Base-by-base conservation (phyloP, 2,797 vertebrate species). In the Lophotriccus pileatus region DNA sequence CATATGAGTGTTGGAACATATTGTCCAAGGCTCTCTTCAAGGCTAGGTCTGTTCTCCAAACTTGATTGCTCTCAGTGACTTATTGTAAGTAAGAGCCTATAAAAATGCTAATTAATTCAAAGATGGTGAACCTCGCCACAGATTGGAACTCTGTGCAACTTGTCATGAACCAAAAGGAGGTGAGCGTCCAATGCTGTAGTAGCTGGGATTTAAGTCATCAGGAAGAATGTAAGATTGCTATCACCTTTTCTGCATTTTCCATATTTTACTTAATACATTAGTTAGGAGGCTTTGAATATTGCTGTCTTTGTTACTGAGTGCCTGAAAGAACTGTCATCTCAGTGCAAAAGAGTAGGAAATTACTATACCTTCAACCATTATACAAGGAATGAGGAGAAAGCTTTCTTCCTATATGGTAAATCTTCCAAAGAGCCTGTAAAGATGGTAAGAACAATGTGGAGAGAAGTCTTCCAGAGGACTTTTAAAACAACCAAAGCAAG, bases 71-170 rank as follows among this genome's bases (percentile, higher is more conserved):
- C 1, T 66, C 34, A 58, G 14, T 73, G 50, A 58, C 1, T 39
- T 25, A 44, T 25, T 53, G 17, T 32, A 12, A 75, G 21, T 8
- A 76, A 64, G 53, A 70, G 25, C 4, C 7, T 72, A 8, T 2
- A 52, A 69, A 79, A 73, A 14, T 34, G 9, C 14, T 60, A 52
- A 27, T 14, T 36, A 70, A 52, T 69, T 50, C 44, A 49, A 25
- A 89, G 19, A 8, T 60, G 21, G 9, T 37, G 50, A 82, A 44
- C 14, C 19, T 68, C 14, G 32, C 12, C 21, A 37, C 14, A 56
- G 41, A 3, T 34, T 5, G 32, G 15, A 82, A 60, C 10, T 60
- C 25, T 64, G 10, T 0, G 1, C 47, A 66, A 13, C 1, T 2
- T 41, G 6, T 23, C 27, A 7, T 32, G 49, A 47, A 28, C 9